Conservation (phyloP, 1,140 invertebrate species). For the Pygmarrhopalites habei region DNA sequence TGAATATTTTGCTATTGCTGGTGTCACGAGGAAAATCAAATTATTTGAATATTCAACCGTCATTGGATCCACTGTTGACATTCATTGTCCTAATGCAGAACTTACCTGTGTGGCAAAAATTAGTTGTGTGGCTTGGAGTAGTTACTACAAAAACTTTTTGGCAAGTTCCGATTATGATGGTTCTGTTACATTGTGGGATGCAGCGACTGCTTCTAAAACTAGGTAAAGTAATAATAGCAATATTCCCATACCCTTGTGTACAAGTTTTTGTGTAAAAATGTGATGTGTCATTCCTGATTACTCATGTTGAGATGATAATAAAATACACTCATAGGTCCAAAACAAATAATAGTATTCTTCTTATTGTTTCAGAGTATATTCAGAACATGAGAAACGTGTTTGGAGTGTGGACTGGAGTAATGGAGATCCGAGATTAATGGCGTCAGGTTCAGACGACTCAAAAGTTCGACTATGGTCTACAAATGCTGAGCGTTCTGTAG, state of each 20-base stretch:
- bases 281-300: too few species aligned
- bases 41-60: slow-evolving; percentile 84
- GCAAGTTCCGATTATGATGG: slow-evolving; percentile 95
- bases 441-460: slow-evolving; percentile 90
- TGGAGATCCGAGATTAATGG: slow-evolving; percentile 81
- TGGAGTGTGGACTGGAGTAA: slow-evolving; percentile 96
- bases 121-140: slow-evolving; percentile 90
- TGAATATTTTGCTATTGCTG: slow-evolving; percentile 93
- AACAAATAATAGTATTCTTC: slow-evolving; percentile 5
- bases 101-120: slow-evolving; percentile 93
- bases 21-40: slow-evolving; percentile 92
- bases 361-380: slow-evolving; percentile 51
- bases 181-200: slow-evolving; percentile 89
- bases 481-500: slow-evolving; percentile 77
- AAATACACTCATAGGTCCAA: too few species aligned
- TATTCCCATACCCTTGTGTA: too few species aligned
- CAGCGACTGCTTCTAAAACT: slow-evolving; percentile 64
- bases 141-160: slow-evolving; percentile 79
- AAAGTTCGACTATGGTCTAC: slow-evolving; percentile 90
- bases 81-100: slow-evolving; percentile 84
- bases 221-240: slow-evolving; percentile 41
- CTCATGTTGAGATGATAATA: too few species aligned
- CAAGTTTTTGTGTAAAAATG: too few species aligned
- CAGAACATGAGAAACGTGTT: slow-evolving; percentile 92
- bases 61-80: slow-evolving; percentile 70